Conservation (phyloP, 2,113 vertebrate genomes). For the Oncorhynchus nerka region DNA sequence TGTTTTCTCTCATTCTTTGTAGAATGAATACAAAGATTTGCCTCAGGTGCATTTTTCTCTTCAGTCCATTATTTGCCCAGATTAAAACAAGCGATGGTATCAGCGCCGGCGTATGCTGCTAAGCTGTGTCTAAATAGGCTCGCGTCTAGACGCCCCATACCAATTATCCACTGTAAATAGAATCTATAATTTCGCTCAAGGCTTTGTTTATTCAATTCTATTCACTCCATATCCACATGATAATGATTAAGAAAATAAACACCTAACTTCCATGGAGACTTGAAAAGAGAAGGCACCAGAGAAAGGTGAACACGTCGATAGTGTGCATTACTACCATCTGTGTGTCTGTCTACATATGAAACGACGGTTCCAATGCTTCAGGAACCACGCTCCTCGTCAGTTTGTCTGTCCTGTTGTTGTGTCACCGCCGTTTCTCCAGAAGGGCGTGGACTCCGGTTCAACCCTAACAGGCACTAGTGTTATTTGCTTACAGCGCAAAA, state of each 20-base stretch:
- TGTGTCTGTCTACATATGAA: background rate
- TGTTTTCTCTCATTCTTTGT: slow-evolving; percentile 60
- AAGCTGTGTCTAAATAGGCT: slow-evolving; percentile 79
- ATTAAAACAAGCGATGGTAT: slow-evolving; percentile 70
- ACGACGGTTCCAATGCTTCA: background rate
- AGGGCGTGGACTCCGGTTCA: background rate
- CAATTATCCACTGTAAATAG: slow-evolving; percentile 80
- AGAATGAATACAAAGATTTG: slow-evolving; percentile 60
- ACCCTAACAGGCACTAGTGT: slow-evolving; percentile 2
- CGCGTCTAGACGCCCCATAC: slow-evolving; percentile 70
- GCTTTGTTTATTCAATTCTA: slow-evolving; percentile 74
- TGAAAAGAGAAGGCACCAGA: background rate
- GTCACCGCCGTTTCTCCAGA: background rate
- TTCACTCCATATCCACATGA: slow-evolving; percentile 63
- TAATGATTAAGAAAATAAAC: slow-evolving; percentile 64
- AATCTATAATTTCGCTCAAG: slow-evolving; percentile 67
- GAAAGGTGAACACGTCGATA: background rate
- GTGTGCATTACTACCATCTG: background rate
- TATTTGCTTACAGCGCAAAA: slow-evolving; percentile 59
- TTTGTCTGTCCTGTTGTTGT: too few species aligned
- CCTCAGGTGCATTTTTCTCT: slow-evolving; percentile 67
- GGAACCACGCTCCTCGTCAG: too few species aligned
- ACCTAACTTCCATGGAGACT: background rate
- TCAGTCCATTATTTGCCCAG: slow-evolving; percentile 71
- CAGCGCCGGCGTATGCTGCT: slow-evolving; percentile 56